Evolutionary conservation across 2,113 vertebrate species (phyloP).

Genomic region (Apaloderma vittatum): DNA sequence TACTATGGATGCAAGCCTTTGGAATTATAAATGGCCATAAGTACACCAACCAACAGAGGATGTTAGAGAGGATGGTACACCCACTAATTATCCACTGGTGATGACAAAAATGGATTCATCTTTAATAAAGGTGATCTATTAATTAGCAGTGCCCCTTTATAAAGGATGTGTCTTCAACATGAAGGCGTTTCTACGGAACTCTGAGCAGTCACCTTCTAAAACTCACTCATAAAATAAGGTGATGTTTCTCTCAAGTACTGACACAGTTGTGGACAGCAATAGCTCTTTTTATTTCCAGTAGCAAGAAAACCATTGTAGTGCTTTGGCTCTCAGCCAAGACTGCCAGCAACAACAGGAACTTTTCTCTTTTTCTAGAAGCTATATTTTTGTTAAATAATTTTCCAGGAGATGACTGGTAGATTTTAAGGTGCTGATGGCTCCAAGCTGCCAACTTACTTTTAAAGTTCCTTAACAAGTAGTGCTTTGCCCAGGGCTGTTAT

Average conservation of each 20-base stretch:
- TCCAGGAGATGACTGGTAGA: background rate
- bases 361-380: background rate
- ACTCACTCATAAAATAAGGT: background rate
- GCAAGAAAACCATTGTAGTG: background rate
- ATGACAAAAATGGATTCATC: background rate
- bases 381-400: conserved; percentile 15
- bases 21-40: conserved; percentile 14
- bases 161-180: background rate
- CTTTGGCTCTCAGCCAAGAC: background rate
- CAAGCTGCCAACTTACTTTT: conserved; percentile 18
- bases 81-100: background rate
- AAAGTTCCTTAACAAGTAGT: conserved; percentile 11
- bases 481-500: conserved; percentile 27
- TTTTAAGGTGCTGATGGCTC: background rate
- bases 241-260: background rate
- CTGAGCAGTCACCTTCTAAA: background rate
- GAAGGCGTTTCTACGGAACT: background rate
- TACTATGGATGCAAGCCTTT: background rate
- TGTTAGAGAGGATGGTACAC: background rate
- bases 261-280: background rate
- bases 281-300: conserved; percentile 5
- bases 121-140: conserved; percentile 4
- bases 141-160: background rate
- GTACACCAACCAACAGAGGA: background rate
- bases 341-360: background rate